These are phyloP conservation scores for Paracentrotus lividus DNA, from an alignment of 53 echinoderm and acorn worm species.

Conservation along the genomic window DNA sequence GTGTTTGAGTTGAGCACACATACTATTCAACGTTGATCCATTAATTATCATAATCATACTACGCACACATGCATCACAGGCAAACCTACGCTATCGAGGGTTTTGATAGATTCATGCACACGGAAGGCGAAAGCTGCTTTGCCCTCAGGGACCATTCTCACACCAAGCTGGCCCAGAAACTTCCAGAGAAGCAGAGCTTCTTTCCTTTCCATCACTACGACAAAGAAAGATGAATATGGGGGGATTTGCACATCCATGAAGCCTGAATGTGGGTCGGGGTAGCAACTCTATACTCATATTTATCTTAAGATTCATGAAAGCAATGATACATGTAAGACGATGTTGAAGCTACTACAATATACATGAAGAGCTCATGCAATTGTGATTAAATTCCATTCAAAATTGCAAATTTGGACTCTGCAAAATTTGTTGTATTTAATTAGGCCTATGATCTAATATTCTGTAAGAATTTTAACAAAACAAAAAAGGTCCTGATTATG, in stretches of 20 bases:
- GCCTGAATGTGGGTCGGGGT: neutral
- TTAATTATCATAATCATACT: conserved; percentile 40
- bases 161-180: conserved; percentile 50
- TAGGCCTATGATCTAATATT: no score
- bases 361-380: neutral
- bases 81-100: neutral
- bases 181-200: conserved; percentile 26
- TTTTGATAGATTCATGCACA: conserved; percentile 37
- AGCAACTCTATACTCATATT: neutral
- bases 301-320: no score
- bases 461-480: no score
- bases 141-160: conserved; percentile 38
- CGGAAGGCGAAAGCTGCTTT: neutral
- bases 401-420: no score
- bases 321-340: neutral
- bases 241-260: neutral
- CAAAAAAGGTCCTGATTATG: no score
- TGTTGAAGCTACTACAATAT: neutral
- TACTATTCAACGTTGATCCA: neutral
- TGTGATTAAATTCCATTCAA: neutral
- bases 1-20: neutral
- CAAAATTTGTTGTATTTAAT: no score
- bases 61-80: neutral
- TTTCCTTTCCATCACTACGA: conserved; percentile 23
- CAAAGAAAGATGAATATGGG: neutral